Conservation (phyloP, 2,888 invertebrate species). For the Harmothoe impar region DNA sequence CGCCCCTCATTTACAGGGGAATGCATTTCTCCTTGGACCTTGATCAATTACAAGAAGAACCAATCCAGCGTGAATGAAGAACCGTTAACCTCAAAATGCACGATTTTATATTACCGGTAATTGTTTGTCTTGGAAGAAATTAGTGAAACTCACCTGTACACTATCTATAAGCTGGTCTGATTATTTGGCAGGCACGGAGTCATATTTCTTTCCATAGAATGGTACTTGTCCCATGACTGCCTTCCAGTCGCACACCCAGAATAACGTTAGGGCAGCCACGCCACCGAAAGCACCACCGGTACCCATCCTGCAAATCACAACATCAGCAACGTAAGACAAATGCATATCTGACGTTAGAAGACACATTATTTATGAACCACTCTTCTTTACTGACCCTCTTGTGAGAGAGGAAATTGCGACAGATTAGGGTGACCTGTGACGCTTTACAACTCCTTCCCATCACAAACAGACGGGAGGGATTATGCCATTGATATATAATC, state of each 20-base stretch:
- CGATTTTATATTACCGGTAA: too few relatives aligned
- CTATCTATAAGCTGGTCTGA: background rate
- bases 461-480: background rate
- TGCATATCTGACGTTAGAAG: background rate
- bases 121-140: too few relatives aligned
- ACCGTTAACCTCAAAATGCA: too few relatives aligned
- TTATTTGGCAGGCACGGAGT: background rate
- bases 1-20: too few relatives aligned
- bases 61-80: too few relatives aligned
- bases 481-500: background rate
- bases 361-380: background rate
- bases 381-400: background rate
- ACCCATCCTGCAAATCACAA: background rate
- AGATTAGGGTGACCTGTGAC: background rate
- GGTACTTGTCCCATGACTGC: background rate
- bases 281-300: background rate
- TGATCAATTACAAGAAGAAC: too few relatives aligned
- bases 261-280: background rate
- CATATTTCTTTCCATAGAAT: background rate
- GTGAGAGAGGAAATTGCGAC: background rate
- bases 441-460: background rate
- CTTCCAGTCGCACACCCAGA: conserved; percentile 23
- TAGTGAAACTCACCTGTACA: background rate
- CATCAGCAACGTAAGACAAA: background rate
- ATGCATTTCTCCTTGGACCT: too few relatives aligned